Conservation (phyloP, 2,797 vertebrate genomes). For the Benthosema pterotum region DNA sequence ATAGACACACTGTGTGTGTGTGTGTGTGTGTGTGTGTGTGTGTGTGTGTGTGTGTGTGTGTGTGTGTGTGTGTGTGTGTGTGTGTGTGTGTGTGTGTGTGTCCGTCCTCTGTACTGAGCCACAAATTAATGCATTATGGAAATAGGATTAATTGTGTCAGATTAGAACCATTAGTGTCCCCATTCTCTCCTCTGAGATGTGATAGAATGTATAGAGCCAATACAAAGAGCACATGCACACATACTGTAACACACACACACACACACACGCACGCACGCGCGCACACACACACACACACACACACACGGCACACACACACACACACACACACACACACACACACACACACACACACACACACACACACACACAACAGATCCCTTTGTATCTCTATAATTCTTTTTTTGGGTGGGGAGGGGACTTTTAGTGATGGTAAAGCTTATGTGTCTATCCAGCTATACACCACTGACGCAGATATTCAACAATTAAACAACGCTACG, state of each 20-base stretch:
- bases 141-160: conserved; percentile 61
- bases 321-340: too few relatives aligned
- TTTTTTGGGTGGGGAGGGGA: too few relatives aligned
- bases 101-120: conserved; percentile 20
- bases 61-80: not conserved
- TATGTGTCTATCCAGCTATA: too few relatives aligned
- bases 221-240: conserved; percentile 59
- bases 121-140: conserved; percentile 35
- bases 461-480: too few relatives aligned
- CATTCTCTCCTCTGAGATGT: conserved; percentile 50
- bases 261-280: too few relatives aligned
- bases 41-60: conserved; percentile 10
- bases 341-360: too few relatives aligned
- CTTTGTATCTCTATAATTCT: too few relatives aligned
- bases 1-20: not conserved
- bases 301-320: too few relatives aligned
- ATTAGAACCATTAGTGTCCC: conserved; percentile 58
- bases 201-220: conserved; percentile 32
- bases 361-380: too few relatives aligned
- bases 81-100: not conserved
- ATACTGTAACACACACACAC: not conserved
- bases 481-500: too few relatives aligned
- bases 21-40: conserved; percentile 7
- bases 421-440: too few relatives aligned
- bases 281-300: too few relatives aligned